Conservation (phyloP, 2,797 vertebrate species). For the Urocyon cinereoargenteus region DNA sequence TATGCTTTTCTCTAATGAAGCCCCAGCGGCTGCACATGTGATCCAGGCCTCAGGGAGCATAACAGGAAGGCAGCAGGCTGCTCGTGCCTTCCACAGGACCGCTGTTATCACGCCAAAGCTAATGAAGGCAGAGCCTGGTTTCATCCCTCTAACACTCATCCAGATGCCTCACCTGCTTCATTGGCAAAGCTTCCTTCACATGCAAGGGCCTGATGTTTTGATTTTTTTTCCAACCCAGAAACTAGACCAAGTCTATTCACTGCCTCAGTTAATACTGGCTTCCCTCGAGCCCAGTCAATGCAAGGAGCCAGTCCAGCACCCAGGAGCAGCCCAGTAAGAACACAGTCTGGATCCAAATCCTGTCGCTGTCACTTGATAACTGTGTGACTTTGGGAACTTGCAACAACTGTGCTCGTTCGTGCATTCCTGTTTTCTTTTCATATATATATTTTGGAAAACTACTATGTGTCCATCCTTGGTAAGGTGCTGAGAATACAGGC, state of each 20-base stretch:
- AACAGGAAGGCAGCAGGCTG: conserved; percentile 67
- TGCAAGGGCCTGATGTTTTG: not conserved
- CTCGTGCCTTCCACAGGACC: not conserved
- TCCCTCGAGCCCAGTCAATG: not conserved
- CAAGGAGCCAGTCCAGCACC: not conserved
- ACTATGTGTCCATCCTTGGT: too few species aligned
- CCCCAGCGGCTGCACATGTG: conserved; percentile 72
- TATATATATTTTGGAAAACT: not conserved
- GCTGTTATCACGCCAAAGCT: not conserved
- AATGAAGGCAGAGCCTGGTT: not conserved
- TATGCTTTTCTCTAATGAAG: conserved; percentile 73
- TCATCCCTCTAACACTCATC: too few species aligned
- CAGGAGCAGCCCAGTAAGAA: not conserved
- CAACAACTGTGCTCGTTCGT: not conserved
- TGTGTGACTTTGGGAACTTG: not conserved
- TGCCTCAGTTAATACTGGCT: not conserved
- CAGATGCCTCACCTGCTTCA: fast-evolving
- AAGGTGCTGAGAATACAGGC: not conserved
- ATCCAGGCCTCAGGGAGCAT: conserved; percentile 60
- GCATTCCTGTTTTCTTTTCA: not conserved
- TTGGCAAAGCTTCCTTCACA: not conserved
- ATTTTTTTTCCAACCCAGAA: not conserved
- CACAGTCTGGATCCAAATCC: not conserved
- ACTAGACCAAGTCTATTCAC: not conserved
- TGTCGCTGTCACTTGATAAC: too few species aligned